Evolutionary conservation across 2,888 invertebrate species (phyloP).

Genomic region (Bembecia ichneumoniformis): DNA sequence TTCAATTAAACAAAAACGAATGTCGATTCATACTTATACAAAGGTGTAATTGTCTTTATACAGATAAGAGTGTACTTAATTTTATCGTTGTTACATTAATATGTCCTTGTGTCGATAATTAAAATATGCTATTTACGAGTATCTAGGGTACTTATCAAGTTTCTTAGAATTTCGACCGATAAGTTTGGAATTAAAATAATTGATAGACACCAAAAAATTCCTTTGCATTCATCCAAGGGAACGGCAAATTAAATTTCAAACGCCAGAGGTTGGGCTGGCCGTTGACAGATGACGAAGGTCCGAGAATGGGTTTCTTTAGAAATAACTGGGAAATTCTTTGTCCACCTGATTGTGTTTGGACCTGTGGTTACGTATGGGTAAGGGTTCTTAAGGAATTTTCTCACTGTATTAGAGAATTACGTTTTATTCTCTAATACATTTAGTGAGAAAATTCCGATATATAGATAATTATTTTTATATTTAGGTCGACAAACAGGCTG

Average conservation of each 20-base stretch:
- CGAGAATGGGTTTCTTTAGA: slow-evolving; percentile 6
- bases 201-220: too few relatives aligned
- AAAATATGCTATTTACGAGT: too few relatives aligned
- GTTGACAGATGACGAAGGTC: slow-evolving; percentile 58
- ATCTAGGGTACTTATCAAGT: too few relatives aligned
- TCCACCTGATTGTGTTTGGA: slow-evolving; percentile 19
- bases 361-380: slow-evolving; percentile 15
- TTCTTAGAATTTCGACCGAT: slow-evolving; percentile 17
- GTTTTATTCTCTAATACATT: too few relatives aligned
- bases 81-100: too few relatives aligned
- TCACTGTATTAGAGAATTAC: not conserved
- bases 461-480: too few relatives aligned
- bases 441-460: not conserved
- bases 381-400: not conserved
- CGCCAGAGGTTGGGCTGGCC: slow-evolving; percentile 24
- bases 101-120: too few relatives aligned
- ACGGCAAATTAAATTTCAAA: slow-evolving; percentile 57
- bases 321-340: slow-evolving; percentile 14
- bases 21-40: too few relatives aligned
- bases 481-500: too few relatives aligned
- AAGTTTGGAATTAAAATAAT: slow-evolving; percentile 14
- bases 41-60: too few relatives aligned
- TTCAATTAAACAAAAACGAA: too few relatives aligned
- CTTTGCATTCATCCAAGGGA: slow-evolving; percentile 8
- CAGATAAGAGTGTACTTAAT: too few relatives aligned